phyloP scores from a whole-genome alignment of 2,888 invertebrate genomes.

The Drosophila meridionalis region DNA sequence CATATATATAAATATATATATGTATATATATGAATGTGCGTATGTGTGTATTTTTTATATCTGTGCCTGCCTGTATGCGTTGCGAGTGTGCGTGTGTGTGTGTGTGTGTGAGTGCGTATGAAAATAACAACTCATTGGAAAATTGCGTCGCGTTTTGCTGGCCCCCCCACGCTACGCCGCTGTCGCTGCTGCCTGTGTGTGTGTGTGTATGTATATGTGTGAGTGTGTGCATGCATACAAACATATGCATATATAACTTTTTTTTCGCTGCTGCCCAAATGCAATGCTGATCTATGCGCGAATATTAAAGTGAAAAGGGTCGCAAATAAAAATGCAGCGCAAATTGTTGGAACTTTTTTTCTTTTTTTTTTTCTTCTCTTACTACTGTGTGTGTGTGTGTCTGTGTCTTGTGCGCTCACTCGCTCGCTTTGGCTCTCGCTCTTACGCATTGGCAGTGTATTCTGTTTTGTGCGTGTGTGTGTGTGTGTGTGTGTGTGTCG shows the following conservation, averaged over 20 bases:
- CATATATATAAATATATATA: conserved; percentile 3
- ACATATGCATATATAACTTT: conserved; percentile 21
- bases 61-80: conserved; percentile 16
- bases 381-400: conserved; percentile 5
- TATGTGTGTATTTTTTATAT: conserved; percentile 20
- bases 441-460: conserved; percentile 17
- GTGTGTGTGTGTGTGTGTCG: conserved; percentile 30
- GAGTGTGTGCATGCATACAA: neutral
- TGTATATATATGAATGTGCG: conserved; percentile 4
- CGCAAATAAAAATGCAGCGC: conserved; percentile 54
- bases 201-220: neutral
- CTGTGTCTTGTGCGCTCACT: conserved; percentile 1
- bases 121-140: conserved; percentile 44
- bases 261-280: conserved; percentile 42
- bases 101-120: conserved; percentile 6
- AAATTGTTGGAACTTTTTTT: conserved; percentile 58
- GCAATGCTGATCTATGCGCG: conserved; percentile 61
- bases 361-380: neutral
- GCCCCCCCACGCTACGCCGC: conserved; percentile 28
- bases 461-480: conserved; percentile 37
- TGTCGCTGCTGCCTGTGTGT: conserved; percentile 16
- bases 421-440: conserved; percentile 14
- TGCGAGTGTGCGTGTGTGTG: neutral
- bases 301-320: conserved; percentile 50
- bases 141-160: conserved; percentile 53